These are phyloP conservation scores for Tonatia bakeri DNA, from an alignment of 2,113 vertebrate genomes.

Conservation along the genomic window DNA sequence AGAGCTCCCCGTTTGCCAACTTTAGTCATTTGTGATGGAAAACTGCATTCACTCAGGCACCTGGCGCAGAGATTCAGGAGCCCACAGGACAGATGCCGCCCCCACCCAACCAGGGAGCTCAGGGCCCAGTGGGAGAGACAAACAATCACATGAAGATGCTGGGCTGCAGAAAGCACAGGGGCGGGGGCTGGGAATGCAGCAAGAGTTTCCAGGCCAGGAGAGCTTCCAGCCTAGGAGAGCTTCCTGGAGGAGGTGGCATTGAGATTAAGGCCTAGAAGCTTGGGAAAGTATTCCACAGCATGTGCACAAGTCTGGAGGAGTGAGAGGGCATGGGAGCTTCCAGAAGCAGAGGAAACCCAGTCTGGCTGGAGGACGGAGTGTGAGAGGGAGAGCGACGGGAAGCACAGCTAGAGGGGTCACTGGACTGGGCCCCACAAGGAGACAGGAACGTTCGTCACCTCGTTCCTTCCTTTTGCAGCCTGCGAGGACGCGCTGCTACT, in stretches of 20 bases:
- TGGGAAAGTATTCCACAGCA: not conserved
- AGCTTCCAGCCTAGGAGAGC: not conserved
- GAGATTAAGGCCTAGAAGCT: not conserved
- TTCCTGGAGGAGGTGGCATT: not conserved
- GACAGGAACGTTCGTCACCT: fast-evolving
- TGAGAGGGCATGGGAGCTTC: not conserved
- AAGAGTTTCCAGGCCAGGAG: not conserved
- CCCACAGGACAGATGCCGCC: not conserved
- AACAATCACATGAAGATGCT: not conserved
- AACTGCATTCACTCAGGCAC: not conserved
- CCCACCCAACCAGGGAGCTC: not conserved
- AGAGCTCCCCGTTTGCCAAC: not conserved
- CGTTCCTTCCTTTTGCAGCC: not conserved
- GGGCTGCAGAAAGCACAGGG: fast-evolving
- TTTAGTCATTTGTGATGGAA: fast-evolving
- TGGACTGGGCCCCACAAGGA: fast-evolving
- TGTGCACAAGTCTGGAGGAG: not conserved
- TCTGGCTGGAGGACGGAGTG: not conserved
- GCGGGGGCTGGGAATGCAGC: fast-evolving
- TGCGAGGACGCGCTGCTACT: fast-evolving
- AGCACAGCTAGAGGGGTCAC: not conserved
- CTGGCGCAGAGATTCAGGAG: not conserved
- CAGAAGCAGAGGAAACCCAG: not conserved
- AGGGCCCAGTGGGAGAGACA: not conserved
- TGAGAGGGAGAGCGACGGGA: no score